Evolutionary conservation across 2,888 invertebrate genomes (phyloP).

Genomic region (Nomada fucata): DNA sequence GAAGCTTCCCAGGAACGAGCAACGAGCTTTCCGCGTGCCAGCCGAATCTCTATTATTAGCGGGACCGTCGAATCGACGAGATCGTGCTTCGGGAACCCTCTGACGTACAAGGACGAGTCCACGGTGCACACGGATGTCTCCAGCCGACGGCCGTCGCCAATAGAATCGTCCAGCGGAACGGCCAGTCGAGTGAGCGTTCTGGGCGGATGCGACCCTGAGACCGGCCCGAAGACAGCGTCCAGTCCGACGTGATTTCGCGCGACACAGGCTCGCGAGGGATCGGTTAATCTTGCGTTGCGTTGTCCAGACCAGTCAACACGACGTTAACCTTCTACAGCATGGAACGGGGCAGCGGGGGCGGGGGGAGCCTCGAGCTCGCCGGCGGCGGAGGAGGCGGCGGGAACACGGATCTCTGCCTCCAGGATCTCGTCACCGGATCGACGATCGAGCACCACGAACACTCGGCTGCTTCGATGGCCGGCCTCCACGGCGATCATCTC

Average conservation of each 20-base stretch:
- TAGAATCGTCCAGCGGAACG: background rate
- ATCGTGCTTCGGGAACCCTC: background rate
- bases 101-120: background rate
- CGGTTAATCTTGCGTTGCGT: slow-evolving; percentile 77
- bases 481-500: slow-evolving; percentile 85
- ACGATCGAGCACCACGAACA: slow-evolving; percentile 85
- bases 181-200: background rate
- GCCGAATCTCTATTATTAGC: background rate
- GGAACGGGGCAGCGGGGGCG: slow-evolving; percentile 83
- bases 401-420: slow-evolving; percentile 89
- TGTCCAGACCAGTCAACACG: slow-evolving; percentile 83
- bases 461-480: slow-evolving; percentile 85
- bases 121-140: slow-evolving; percentile 9
- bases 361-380: slow-evolving; percentile 84
- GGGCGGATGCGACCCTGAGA: slow-evolving; percentile 52
- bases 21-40: background rate
- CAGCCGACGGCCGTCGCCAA: slow-evolving; percentile 59
- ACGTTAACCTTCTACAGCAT: slow-evolving; percentile 85
- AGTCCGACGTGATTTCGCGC: slow-evolving; percentile 31
- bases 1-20: background rate
- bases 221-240: slow-evolving; percentile 15
- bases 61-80: background rate
- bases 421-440: slow-evolving; percentile 89
- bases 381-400: slow-evolving; percentile 76
- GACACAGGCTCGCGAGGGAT: slow-evolving; percentile 78